phyloP scores from a whole-genome alignment of 2,113 vertebrate genomes.

The Amphilophus citrinellus region DNA sequence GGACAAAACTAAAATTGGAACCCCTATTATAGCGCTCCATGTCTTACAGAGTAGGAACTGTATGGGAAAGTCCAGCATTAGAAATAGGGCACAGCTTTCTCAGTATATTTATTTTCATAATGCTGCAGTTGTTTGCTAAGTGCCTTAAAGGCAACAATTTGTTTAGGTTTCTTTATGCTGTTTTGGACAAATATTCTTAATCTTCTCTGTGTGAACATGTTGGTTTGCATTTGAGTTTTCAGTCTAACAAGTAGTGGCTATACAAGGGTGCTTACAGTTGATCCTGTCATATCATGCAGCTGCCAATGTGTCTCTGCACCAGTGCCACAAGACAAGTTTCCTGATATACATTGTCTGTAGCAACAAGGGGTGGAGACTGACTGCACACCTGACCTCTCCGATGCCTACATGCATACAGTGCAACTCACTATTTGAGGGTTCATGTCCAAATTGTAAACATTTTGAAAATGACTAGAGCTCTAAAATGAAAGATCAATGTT shows the following conservation, averaged over 20 bases:
- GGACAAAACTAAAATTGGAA: neutral
- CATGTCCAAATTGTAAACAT: neutral
- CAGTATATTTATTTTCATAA: neutral
- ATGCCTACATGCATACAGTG: neutral
- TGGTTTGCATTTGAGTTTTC: neutral
- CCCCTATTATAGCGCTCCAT: neutral
- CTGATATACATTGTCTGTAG: neutral
- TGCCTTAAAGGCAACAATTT: neutral
- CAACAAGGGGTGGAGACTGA: constrained; percentile 5
- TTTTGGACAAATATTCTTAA: neutral
- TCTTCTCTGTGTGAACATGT: neutral
- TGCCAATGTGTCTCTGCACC: constrained; percentile 15
- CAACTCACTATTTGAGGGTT: neutral
- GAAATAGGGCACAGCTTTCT: neutral
- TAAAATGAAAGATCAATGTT: neutral
- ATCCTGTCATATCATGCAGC: constrained; percentile 16
- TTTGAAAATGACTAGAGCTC: neutral
- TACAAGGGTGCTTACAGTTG: neutral
- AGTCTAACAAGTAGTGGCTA: neutral
- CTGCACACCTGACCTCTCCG: constrained; percentile 15
- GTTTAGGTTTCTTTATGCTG: neutral
- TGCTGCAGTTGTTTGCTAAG: neutral
- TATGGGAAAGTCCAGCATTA: neutral
- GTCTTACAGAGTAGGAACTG: neutral
- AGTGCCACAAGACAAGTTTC: neutral